Percentiles rank a stretch among this genome's conserved stretches.
These are phyloP conservation scores for Palythoa caribaeorum DNA, from an alignment of 92 coral and sea anemone genomes.

Conservation along the genomic window DNA sequence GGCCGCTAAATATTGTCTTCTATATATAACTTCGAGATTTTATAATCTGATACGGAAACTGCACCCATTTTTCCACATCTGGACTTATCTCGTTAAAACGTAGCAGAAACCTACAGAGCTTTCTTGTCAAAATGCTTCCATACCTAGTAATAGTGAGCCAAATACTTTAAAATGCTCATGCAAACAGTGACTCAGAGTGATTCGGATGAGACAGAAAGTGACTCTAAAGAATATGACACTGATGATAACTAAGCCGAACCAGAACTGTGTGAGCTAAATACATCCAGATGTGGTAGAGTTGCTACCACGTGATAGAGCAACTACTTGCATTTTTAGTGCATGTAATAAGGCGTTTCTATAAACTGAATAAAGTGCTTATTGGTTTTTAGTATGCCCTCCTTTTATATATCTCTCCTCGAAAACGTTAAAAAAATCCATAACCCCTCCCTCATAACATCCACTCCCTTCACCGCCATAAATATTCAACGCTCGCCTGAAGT, in stretches of 20 bases:
- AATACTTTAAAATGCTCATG: neutral
- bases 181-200: constrained; percentile 7
- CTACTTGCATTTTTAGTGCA: neutral
- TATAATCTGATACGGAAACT: neutral
- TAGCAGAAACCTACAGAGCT: neutral
- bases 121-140: constrained; percentile 1
- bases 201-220: constrained; percentile 8
- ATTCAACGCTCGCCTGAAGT: neutral
- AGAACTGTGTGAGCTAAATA: no score
- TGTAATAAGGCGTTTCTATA: constrained; percentile 5
- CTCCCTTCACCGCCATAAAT: neutral
- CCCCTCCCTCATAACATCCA: constrained; percentile 4
- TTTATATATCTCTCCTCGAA: neutral
- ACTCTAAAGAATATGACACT: neutral
- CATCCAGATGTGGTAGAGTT: no score
- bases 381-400: neutral
- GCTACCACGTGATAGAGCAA: no score
- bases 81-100: neutral
- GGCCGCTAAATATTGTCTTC: neutral
- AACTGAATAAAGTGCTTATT: constrained; percentile 7
- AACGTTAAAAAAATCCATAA: neutral
- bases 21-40: neutral
- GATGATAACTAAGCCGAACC: neutral
- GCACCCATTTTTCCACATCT: neutral
- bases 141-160: neutral